Base-by-base conservation (phyloP, 2,888 invertebrate genomes). In the Tanypteryx hageni region DNA sequence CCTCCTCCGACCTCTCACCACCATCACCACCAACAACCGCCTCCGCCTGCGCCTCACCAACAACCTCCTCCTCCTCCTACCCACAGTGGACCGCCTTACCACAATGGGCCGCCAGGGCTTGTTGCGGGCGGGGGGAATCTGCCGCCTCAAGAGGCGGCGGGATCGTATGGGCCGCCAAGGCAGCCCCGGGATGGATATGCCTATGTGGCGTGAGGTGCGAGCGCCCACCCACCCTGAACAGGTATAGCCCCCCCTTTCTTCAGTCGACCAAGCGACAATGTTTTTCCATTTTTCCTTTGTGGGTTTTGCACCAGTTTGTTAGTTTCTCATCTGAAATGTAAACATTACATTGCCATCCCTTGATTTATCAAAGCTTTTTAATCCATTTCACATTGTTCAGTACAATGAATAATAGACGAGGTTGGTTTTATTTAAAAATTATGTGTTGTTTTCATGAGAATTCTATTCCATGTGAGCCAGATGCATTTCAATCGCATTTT, bases 261-360 rank as follows among this genome's bases (percentile, higher is more conserved):
- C 89, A 89, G 44, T 89, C 89, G 64, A 89, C 89, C 89, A 68
- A 89, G 64, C 89, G 31, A 89, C 64, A 18, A n/a, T 89, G 89
- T 89, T 89, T 89, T 89, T 89, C 89, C 89, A 89, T 89, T 89
- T 89, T 44, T 89, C 89, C 22, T 68, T 68, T 89, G 89, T 89
- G 89, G 89, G 89, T 89, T 89, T 89, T 89, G 64, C 89, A 89
- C 89, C 89, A 89, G 89, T 89, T 89, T 89, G 89, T 89, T 89
- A 64, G 89, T 89, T 89, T 89, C 64, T 56, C 44, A 13, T 14
- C n/a, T 44, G n/a, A 44, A 44, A 18, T 44, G n/a, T 11, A 83
- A 57, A n/a, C 44, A 27, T 89, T 64, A 22, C 31, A 16, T 18
- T 13, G 2, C n/a, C 31, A 44, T 68, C 64, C 22, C 0, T 44